These are phyloP conservation scores for Troides oblongomaculatus DNA, from an alignment of 2,888 invertebrate genomes.

Conservation along the genomic window DNA sequence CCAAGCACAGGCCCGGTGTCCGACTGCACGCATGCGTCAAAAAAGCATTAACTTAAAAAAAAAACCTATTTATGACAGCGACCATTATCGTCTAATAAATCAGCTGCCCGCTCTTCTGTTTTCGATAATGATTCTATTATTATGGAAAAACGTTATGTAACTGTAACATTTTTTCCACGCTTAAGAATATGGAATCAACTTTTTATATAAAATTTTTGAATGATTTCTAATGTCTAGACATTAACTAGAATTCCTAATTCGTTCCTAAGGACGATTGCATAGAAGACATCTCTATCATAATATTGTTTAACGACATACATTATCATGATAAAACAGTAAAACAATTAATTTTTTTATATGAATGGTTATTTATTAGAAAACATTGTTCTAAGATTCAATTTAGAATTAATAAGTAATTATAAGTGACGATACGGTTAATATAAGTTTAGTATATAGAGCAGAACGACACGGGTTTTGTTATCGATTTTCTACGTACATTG, in stretches of 20 bases:
- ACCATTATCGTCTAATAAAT: conserved; percentile 79
- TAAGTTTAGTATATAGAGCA: background rate
- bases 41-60: conserved; percentile 73
- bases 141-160: conserved; percentile 80
- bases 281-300: background rate
- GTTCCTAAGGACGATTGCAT: background rate
- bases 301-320: too few species aligned
- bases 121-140: conserved; percentile 81
- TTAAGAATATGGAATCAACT: conserved; percentile 49
- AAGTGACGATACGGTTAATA: background rate
- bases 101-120: conserved; percentile 81
- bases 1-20: conserved; percentile 56
- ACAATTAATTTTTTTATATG: background rate
- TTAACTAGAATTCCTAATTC: background rate
- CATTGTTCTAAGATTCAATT: background rate
- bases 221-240: too few species aligned
- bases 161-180: conserved; percentile 73
- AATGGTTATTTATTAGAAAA: background rate
- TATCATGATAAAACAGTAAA: background rate
- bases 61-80: conserved; percentile 80
- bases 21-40: conserved; percentile 48
- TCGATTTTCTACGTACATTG: too few species aligned
- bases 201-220: conserved; percentile 19
- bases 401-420: background rate
- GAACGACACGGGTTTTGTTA: too few species aligned